Conservation (phyloP, 2,113 vertebrate genomes). For the Colaptes auratus region DNA sequence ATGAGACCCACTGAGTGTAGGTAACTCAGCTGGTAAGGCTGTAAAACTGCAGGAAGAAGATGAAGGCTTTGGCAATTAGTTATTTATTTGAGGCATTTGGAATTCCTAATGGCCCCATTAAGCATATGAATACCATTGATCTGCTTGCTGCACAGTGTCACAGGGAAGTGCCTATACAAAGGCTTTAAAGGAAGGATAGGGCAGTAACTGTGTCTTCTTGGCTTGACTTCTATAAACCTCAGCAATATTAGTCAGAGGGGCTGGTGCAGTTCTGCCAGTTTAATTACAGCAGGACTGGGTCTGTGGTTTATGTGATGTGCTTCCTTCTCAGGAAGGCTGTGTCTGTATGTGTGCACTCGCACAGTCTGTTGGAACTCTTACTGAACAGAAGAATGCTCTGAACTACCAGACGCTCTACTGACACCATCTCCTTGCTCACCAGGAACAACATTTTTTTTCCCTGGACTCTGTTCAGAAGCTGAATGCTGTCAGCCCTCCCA, state of each 20-base stretch:
- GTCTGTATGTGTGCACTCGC: neutral
- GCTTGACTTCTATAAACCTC: neutral
- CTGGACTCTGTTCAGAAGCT: neutral
- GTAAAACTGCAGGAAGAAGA: neutral
- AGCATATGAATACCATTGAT: neutral
- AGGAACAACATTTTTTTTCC: rapidly evolving
- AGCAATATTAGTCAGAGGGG: neutral
- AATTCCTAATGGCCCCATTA: neutral
- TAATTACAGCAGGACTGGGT: neutral
- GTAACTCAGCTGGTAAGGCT: neutral
- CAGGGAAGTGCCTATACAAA: neutral
- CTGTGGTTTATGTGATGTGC: neutral
- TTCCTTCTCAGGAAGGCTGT: neutral
- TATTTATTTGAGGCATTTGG: neutral
- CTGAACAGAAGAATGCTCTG: neutral
- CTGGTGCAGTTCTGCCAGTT: neutral
- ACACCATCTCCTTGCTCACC: too few species aligned
- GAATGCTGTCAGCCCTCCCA: neutral
- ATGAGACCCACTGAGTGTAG: neutral
- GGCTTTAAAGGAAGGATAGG: neutral
- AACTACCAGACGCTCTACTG: neutral
- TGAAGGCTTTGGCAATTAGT: neutral
- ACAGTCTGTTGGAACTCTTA: neutral
- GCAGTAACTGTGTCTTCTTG: neutral
- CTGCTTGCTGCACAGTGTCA: neutral